Conservation (phyloP, 2,797 vertebrate species). For the Tolypeutes matacus region DNA sequence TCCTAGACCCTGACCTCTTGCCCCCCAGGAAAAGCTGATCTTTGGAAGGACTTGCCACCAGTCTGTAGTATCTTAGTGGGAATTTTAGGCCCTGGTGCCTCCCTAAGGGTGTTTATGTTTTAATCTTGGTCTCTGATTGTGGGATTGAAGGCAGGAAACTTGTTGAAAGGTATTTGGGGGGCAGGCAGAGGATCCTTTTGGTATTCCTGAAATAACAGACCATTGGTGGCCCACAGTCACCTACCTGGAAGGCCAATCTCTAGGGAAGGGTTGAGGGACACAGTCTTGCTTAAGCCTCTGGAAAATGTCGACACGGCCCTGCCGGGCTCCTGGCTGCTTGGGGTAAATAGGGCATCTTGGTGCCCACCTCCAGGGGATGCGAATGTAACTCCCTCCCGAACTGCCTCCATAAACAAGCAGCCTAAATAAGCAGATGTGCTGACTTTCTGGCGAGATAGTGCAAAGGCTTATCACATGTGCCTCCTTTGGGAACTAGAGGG, state of each 20-base stretch:
- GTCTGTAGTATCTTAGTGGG: neutral
- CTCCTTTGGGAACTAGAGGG: neutral
- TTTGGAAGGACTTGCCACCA: neutral
- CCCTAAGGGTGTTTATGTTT: neutral
- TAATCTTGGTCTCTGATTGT: neutral
- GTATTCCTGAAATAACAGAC: neutral
- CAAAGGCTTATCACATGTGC: neutral
- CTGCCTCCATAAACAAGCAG: neutral
- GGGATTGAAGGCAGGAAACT: neutral
- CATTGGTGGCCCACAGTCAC: neutral
- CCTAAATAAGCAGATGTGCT: neutral
- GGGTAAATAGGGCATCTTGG: neutral
- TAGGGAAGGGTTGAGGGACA: neutral
- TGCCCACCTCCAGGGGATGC: neutral
- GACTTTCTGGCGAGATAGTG: neutral
- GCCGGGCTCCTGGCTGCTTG: neutral
- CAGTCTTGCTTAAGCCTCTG: constrained; percentile 2
- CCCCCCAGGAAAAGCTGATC: neutral
- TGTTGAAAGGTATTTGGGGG: neutral
- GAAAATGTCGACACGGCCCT: neutral
- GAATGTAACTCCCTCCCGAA: neutral
- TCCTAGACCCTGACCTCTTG: neutral
- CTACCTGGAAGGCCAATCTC: neutral
- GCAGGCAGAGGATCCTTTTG: neutral
- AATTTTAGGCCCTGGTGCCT: neutral